Base-by-base conservation (phyloP, 53 echinoderm and acorn worm species). In the Actinopyga echinites region DNA sequence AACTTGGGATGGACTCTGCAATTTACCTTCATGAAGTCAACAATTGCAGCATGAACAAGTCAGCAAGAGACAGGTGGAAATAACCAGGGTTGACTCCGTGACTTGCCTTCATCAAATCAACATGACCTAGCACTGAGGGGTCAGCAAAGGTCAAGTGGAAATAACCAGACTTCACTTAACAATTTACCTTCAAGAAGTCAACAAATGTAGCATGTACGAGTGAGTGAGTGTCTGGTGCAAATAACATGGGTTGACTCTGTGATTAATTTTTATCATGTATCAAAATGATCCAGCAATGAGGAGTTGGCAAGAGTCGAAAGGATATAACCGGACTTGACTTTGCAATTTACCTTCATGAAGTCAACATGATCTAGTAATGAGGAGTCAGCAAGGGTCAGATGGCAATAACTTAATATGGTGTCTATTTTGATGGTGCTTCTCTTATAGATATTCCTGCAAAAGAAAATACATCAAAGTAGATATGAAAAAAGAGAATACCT, bases 341-440 rank as follows among this genome's bases (percentile, higher is more conserved):
- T 8, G 40, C 63, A 8, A 59, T 75, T 67, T 82, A 95, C 96
- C 96, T 89, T 82, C 66, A 95, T 93, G 68, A 84, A 95, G 31
- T 89, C 63, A 49, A 95, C 66, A 31, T 93, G 89, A 17, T 91
- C 69, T 6, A 95, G 82, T n/a, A 95, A 42, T 12, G 96, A 85
- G 22, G 89, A 75, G 45, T 95, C 91, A 23, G 83, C 74, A 79
- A 95, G 36, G 15, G 91, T 84, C 2, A 93, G 85, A 83, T 87
- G 96, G 63, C 93, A 91, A 79, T 95, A 95, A 23, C 86, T 89
- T n/a, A 95, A 69, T 17, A 91, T 89, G 15, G 84, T 85, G 77
- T 95, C 96, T 34, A 95, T 95, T 71, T 87, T 87, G 15, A 95
- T 91, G 6, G 87, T 85, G 59, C 89, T 91, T 32, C 79, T 79